These are phyloP conservation scores for Orchesella flavescens DNA, from an alignment of 2,888 invertebrate species.

Conservation along the genomic window DNA sequence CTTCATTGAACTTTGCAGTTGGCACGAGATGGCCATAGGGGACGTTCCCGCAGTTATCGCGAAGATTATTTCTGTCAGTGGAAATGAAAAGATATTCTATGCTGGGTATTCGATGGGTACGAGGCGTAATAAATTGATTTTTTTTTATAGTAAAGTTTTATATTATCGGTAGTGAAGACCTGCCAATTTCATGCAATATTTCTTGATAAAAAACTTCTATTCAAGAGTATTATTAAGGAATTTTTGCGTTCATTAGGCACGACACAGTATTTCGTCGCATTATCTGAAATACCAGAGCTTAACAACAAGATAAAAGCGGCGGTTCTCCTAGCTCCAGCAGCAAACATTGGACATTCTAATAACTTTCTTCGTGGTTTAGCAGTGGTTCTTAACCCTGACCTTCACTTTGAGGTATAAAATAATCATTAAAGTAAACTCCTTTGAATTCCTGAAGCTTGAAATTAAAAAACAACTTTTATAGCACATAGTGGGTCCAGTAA, in stretches of 20 bases:
- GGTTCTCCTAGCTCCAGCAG: conserved; percentile 14
- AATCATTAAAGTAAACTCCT: neutral
- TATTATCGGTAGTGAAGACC: no score
- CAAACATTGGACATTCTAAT: neutral
- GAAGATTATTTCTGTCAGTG: neutral
- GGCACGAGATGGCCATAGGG: conserved; percentile 28
- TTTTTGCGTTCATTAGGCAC: no score
- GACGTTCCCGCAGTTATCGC: conserved; percentile 28
- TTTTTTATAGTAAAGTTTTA: no score
- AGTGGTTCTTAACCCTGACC: neutral
- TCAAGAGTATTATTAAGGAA: no score
- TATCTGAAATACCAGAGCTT: conserved; percentile 9
- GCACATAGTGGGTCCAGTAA: neutral
- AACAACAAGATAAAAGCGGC: conserved; percentile 3
- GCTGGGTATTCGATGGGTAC: conserved; percentile 43
- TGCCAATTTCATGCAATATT: no score
- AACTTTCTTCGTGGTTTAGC: neutral
- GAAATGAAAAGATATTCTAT: conserved; percentile 5
- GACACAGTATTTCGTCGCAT: conserved; percentile 15
- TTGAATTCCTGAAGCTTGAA: neutral
- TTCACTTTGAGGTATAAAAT: neutral
- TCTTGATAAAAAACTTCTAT: no score
- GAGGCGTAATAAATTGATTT: no score
- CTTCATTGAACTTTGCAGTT: conserved; percentile 18
- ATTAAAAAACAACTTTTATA: neutral